Conservation (phyloP, 2,888 invertebrate genomes). For the Pogonocherus hispidulus region DNA sequence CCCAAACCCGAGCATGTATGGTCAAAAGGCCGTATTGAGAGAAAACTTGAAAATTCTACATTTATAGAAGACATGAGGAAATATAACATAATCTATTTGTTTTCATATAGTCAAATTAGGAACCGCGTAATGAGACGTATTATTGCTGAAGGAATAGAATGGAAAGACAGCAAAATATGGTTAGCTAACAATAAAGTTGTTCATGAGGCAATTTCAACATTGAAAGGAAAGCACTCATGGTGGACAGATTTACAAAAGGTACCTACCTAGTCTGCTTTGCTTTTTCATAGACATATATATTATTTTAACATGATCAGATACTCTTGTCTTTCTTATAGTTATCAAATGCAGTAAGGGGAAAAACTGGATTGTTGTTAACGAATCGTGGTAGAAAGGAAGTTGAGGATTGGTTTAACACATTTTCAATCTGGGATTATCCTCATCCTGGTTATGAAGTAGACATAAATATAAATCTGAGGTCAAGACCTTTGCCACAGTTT, state of each 20-base stretch:
- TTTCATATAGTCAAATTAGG: neutral
- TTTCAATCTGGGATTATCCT: neutral
- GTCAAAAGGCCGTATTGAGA: too few relatives aligned
- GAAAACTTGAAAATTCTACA: too few relatives aligned
- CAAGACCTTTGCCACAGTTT: neutral
- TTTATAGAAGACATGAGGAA: neutral
- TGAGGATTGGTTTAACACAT: neutral
- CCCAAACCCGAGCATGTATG: too few relatives aligned
- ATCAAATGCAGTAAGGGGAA: neutral
- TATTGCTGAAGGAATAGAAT: neutral
- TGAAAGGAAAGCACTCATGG: neutral
- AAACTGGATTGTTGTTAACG: neutral
- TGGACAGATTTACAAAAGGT: neutral
- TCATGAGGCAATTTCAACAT: neutral
- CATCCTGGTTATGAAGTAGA: neutral
- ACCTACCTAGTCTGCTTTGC: too few relatives aligned
- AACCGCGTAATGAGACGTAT: neutral
- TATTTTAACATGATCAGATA: neutral
- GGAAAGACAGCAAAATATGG: neutral
- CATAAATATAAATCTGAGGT: neutral
- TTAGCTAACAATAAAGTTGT: neutral
- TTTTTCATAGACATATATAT: neutral
- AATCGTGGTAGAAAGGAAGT: neutral
- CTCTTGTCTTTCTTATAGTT: neutral
- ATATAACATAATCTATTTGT: constrained; percentile 5